Percentiles rank a stretch among this genome's conserved stretches.
phyloP scores from a whole-genome alignment of 2,113 vertebrate genomes.

The Paraplagusia blochii region DNA sequence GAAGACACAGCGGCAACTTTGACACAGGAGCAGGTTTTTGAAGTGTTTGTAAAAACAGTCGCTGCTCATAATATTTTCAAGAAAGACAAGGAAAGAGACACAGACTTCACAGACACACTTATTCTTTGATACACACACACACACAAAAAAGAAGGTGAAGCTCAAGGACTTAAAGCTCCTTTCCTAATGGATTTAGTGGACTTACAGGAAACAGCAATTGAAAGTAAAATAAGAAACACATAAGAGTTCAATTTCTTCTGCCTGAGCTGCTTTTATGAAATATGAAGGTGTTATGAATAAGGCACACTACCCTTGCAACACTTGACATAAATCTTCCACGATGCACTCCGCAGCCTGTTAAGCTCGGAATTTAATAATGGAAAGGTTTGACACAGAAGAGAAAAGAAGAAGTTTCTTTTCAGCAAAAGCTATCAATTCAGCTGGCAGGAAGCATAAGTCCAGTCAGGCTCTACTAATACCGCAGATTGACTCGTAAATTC shows the following conservation, averaged over 20 bases:
- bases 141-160: slow-evolving; percentile 21
- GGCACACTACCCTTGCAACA: slow-evolving; percentile 33
- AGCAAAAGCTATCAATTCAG: slow-evolving; percentile 22
- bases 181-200: slow-evolving; percentile 31
- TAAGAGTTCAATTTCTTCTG: slow-evolving; percentile 43
- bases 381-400: slow-evolving; percentile 25
- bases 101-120: not conserved
- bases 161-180: slow-evolving; percentile 13
- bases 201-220: slow-evolving; percentile 32
- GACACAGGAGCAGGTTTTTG: not conserved
- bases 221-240: slow-evolving; percentile 32
- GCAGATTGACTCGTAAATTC: slow-evolving; percentile 17
- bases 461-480: slow-evolving; percentile 14
- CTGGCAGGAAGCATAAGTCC: slow-evolving; percentile 8
- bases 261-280: slow-evolving; percentile 44
- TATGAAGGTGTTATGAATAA: slow-evolving; percentile 47
- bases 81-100: not conserved
- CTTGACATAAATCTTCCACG: slow-evolving; percentile 42
- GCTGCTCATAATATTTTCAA: not conserved
- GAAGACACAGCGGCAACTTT: too few relatives aligned
- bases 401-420: slow-evolving; percentile 21
- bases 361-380: slow-evolving; percentile 39
- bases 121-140: slow-evolving; percentile 24
- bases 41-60: slow-evolving; percentile 1
- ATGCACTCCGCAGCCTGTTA: slow-evolving; percentile 27